Conservation (phyloP, 2,113 vertebrate species). For the Indri indri region DNA sequence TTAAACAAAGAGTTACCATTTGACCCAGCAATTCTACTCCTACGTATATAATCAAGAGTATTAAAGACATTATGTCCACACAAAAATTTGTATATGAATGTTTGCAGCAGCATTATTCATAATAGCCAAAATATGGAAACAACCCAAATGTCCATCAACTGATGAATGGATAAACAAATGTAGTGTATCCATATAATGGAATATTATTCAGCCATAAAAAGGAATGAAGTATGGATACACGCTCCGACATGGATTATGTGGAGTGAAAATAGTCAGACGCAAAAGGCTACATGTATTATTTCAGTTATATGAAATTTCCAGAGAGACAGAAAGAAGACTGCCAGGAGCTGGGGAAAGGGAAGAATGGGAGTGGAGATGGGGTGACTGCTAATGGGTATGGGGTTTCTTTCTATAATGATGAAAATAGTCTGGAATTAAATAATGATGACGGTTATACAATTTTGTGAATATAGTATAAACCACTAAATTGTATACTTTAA, state of each 20-base stretch:
- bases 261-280: neutral
- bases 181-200: neutral
- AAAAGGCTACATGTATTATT: neutral
- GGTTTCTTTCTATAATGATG: neutral
- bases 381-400: neutral
- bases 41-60: neutral
- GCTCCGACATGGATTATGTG: neutral
- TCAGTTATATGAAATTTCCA: neutral
- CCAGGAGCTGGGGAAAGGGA: neutral
- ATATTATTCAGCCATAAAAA: neutral
- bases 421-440: conserved; percentile 25
- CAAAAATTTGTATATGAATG: neutral
- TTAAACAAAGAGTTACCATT: neutral
- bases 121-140: neutral
- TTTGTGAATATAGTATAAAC: neutral
- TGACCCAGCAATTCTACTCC: neutral
- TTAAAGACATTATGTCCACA: neutral
- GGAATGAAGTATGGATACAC: neutral
- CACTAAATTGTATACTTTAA: neutral
- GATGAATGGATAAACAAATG: neutral
- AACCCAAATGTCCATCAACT: neutral
- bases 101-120: neutral
- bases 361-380: neutral
- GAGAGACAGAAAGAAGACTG: neutral
- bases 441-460: neutral